Evolutionary conservation across 2,888 invertebrate genomes (phyloP).

Genomic region (Bursaphelenchus okinawaensis): DNA sequence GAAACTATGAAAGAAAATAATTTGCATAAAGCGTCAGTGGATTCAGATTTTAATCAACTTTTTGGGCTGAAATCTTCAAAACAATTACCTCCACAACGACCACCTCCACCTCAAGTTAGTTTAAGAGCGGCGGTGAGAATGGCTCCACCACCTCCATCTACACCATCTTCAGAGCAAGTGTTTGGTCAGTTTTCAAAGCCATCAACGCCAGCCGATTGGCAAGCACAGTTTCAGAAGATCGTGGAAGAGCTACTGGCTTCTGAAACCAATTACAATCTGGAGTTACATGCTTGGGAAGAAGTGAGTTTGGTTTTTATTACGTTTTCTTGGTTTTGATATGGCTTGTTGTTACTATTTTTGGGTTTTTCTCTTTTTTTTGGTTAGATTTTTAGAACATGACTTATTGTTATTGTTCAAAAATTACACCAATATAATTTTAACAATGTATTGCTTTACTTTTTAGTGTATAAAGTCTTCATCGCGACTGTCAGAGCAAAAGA

Average conservation of each 20-base stretch:
- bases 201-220: slow-evolving; percentile 12
- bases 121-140: background rate
- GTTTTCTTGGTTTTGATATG: background rate
- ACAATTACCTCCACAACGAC: background rate
- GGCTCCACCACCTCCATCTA: background rate
- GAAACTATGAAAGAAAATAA: background rate
- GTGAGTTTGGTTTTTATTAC: no score
- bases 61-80: slow-evolving; percentile 9
- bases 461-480: slow-evolving; percentile 6
- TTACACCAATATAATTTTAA: no score
- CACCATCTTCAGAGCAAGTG: background rate
- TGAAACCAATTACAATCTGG: slow-evolving; percentile 26
- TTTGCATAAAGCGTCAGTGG: background rate
- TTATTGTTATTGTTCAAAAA: no score
- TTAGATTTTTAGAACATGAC: no score
- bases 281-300: slow-evolving; percentile 27
- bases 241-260: slow-evolving; percentile 31
- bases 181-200: background rate
- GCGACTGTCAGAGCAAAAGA: slow-evolving; percentile 1
- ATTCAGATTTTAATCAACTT: slow-evolving; percentile 1
- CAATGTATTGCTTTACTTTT: no score
- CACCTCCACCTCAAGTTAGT: background rate
- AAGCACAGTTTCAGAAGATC: slow-evolving; percentile 17
- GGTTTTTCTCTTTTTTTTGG: no score
- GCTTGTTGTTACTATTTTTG: no score